Evolutionary conservation across 2,113 vertebrate genomes (phyloP).

Genomic region (Aepyceros melampus): DNA sequence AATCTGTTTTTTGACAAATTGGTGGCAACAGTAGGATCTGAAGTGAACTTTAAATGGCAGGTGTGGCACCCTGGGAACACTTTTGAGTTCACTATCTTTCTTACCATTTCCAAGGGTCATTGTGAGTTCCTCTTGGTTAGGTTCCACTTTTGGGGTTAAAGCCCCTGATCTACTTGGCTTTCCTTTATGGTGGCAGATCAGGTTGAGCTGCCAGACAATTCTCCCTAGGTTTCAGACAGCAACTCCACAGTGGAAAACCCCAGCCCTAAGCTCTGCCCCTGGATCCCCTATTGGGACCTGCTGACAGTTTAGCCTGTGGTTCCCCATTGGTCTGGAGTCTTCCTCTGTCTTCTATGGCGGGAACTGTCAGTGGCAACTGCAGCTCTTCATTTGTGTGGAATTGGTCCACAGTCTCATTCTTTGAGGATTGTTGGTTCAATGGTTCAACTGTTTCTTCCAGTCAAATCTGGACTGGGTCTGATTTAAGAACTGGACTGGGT

Average conservation of each 20-base stretch:
- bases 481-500: not conserved
- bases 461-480: not conserved
- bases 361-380: not conserved
- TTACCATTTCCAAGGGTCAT: not conserved
- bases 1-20: not conserved
- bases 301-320: not conserved
- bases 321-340: not conserved
- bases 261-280: not conserved
- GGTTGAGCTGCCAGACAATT: not conserved
- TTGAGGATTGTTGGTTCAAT: not conserved
- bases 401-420: not conserved
- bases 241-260: not conserved
- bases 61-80: no score
- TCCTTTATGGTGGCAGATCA: not conserved
- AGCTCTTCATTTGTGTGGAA: not conserved
- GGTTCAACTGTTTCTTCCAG: not conserved
- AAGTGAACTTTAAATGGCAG: not conserved
- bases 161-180: not conserved
- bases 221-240: not conserved
- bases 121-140: not conserved
- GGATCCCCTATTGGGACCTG: not conserved
- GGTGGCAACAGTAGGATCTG: not conserved
- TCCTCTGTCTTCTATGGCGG: not conserved
- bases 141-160: not conserved
- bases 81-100: not conserved